These are phyloP conservation scores for Catharus ustulatus DNA, from an alignment of 2,797 vertebrate genomes.

Conservation along the genomic window DNA sequence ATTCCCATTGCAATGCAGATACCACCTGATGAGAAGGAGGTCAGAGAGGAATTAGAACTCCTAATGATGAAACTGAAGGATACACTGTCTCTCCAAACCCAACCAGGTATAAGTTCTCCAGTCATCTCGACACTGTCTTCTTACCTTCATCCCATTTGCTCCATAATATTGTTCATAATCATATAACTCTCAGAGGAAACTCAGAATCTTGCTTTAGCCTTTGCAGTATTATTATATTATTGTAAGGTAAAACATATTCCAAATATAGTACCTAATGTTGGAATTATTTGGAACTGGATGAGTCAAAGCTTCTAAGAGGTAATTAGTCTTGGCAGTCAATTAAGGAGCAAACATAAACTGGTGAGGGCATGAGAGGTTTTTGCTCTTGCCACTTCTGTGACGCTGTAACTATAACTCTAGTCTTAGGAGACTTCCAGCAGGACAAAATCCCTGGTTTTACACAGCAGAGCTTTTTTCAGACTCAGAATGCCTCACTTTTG, in stretches of 20 bases:
- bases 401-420: not conserved
- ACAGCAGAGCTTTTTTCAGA: not conserved
- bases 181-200: not conserved
- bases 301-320: not conserved
- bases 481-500: not conserved
- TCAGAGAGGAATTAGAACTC: constrained; percentile 67
- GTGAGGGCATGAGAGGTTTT: not conserved
- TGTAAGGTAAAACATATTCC: not conserved
- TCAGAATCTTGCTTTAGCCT: not conserved
- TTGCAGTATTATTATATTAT: not conserved
- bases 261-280: not conserved
- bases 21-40: not conserved
- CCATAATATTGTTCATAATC: not conserved
- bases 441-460: not conserved
- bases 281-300: not conserved
- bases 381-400: not conserved
- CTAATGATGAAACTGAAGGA: constrained; percentile 77
- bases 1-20: not conserved
- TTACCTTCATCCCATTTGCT: not conserved
- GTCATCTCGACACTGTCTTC: not conserved
- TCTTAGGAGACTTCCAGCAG: not conserved
- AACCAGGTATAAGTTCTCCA: constrained; percentile 63
- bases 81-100: constrained; percentile 66
- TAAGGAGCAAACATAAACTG: not conserved
- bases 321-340: not conserved